Base-by-base conservation (phyloP, 2,797 vertebrate species). In the Cynopterus sphinx region DNA sequence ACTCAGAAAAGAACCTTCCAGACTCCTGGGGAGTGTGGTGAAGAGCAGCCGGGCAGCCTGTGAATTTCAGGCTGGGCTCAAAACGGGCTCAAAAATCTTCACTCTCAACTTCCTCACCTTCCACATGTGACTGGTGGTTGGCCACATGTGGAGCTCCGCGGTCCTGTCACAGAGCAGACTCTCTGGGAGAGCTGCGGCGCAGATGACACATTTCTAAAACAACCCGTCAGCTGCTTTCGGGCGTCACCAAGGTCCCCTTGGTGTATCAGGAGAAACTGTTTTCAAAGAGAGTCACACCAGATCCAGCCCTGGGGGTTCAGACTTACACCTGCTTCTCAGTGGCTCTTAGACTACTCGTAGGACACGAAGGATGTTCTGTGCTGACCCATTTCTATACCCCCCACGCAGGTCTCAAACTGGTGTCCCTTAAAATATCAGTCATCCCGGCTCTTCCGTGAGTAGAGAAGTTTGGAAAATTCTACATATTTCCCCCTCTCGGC, bases 401-500 rank as follows among this genome's bases (percentile, higher is more conserved):
- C 5, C 16, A 21, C n/a, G 65, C n/a, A 15, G 13, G 5, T 21
- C 67, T 77, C 79, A 77, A 28, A 55, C 67, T n/a, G 26, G 9
- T 41, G 7, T 87, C 82, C 43, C 70, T 87, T 79, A 83, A 95
- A 70, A 49, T 85, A 68, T 0, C 2, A 3, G 33, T 21, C 33
- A 43, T 9, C 5, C 26, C 15, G 82, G 89, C 15, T 83, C n/a
- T 43, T 71, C 46, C 12, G 16, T 16, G 39, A 36, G 17, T 49
- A 95, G 75, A 33, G 41, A 31, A 28, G 41, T 43, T 36, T 73
- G 19, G 19, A 63, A 96, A 92, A 77, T 61, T 57, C 24, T 22
- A 39, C 2, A 31, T 13, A 10, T n/a, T 22, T 49, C 2, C 11
- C 39, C 36, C 71, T 78, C 67, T 74, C 59, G 28, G 31, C 65